Evolutionary conservation across 2,113 vertebrate genomes (phyloP).

Genomic region (Brachyhypopomus gauderio): DNA sequence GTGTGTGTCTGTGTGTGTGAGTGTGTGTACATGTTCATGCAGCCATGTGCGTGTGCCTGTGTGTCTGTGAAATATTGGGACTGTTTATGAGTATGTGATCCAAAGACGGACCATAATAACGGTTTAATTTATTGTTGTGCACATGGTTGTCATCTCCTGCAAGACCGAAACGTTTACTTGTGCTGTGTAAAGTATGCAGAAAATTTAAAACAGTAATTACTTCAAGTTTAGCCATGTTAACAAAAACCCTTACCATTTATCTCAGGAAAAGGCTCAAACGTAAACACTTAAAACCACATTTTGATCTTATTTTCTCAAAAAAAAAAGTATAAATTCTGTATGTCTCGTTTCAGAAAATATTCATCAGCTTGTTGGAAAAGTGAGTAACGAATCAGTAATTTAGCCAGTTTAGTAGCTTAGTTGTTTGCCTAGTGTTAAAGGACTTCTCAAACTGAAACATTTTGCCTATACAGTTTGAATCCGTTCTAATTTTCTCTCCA

Average conservation of each 20-base stretch:
- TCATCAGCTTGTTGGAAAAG: not conserved
- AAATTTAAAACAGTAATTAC: conserved; percentile 65
- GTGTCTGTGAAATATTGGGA: conserved; percentile 58
- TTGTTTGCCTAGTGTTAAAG: conserved; percentile 11
- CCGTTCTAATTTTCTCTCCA: not conserved
- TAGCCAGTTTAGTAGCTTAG: not conserved
- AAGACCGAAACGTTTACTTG: conserved; percentile 70
- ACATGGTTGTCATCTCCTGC: conserved; percentile 70
- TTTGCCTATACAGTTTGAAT: not conserved
- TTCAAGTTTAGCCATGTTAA: conserved; percentile 56
- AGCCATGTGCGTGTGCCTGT: conserved; percentile 24
- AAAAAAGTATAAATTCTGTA: conserved; percentile 34
- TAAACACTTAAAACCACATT: conserved; percentile 42
- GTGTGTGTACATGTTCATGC: conserved; percentile 17
- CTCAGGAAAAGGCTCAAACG: conserved; percentile 32
- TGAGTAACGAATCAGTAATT: not conserved
- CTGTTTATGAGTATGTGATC: conserved; percentile 64
- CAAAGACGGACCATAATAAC: conserved; percentile 63
- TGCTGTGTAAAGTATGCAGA: conserved; percentile 66
- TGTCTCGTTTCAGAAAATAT: conserved; percentile 8
- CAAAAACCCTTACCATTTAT: conserved; percentile 49
- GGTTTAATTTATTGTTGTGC: conserved; percentile 69
- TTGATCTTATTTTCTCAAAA: conserved; percentile 36
- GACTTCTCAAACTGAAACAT: conserved; percentile 21
- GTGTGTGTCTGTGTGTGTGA: conserved; percentile 38